Percentiles rank a stretch among this genome's conserved stretches.
Conservation (phyloP, 2,888 invertebrate genomes). For the Folsomia candida region DNA sequence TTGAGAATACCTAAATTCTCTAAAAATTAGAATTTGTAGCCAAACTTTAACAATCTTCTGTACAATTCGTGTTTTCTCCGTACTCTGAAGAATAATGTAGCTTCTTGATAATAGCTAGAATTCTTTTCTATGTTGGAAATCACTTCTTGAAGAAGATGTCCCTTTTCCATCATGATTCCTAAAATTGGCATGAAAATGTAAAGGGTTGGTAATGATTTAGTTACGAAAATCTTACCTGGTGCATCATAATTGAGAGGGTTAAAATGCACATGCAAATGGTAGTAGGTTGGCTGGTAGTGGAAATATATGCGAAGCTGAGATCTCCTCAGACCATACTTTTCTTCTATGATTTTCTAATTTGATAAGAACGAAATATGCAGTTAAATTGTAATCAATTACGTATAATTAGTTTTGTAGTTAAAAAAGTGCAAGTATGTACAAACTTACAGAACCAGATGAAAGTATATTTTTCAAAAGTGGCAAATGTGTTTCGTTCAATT, state of each 20-base stretch:
- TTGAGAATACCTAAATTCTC: too few species aligned
- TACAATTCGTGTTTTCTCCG: slow-evolving; percentile 73
- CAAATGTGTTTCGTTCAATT: not conserved
- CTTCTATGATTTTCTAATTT: slow-evolving; percentile 69
- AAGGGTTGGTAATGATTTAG: too few species aligned
- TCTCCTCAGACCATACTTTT: slow-evolving; percentile 70
- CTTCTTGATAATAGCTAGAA: slow-evolving; percentile 78
- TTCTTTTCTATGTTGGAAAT: slow-evolving; percentile 84
- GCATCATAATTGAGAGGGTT: slow-evolving; percentile 75
- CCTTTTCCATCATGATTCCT: slow-evolving; percentile 78
- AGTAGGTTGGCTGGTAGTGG: slow-evolving; percentile 96
- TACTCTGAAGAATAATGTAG: slow-evolving; percentile 75
- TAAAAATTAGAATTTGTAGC: slow-evolving; percentile 55
- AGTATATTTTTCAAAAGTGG: not conserved
- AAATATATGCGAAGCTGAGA: slow-evolving; percentile 78
- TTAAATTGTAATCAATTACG: too few species aligned
- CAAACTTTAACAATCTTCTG: slow-evolving; percentile 63
- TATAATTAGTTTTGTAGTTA: too few species aligned
- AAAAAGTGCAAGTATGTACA: too few species aligned
- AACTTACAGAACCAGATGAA: too few species aligned
- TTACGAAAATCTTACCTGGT: too few species aligned
- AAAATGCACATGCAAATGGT: slow-evolving; percentile 93
- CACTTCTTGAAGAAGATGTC: slow-evolving; percentile 82
- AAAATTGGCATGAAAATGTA: too few species aligned
- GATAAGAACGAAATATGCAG: too few species aligned